Base-by-base conservation (phyloP, 2,797 vertebrate species). In the Sebastes hopkinsi region DNA sequence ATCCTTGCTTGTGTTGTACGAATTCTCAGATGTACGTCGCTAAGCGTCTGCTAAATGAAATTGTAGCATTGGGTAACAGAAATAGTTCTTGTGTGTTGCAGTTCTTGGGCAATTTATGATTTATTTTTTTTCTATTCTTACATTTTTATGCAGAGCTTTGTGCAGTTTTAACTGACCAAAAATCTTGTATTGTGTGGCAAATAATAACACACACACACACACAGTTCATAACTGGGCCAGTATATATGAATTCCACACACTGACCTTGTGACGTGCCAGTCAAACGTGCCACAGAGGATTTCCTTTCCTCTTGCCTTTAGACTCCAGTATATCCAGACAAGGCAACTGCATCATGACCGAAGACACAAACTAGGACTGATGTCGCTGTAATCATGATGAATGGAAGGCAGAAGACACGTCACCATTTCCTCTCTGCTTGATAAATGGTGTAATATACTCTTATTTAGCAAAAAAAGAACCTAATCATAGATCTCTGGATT, bases 401-500 rank as follows among this genome's bases (percentile, higher is more conserved):
- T 96, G 95, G 87, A 92, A 94, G 89, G 89, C 83, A 85, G 89
- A 82, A 85, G 91, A 91, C 87, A 82, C 82, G 90, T 94, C 95
- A 94, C 89, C 88, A 83, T 88, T 92, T 94, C 91, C 92, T 89
- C 93, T 87, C 79, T 30, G 81, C 80, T 90, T 95, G 95, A 96
- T 95, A 92, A 95, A 95, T 95, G 94, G 93, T 94, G 91, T 95
- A 95, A 95, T 95, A 95, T 94, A 93, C 93, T 93, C 86, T 94
- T 95, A 94, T 95, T 95, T 95, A 95, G 91, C 89, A 90, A 92
- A 91, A 90, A 89, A 83, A 76, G 66, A 83, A 88, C 76, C 86
- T 89, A 92, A 95, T 95, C 92, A 94, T 94, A 94, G 93, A 91
- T 93, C 91, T 91, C 85, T 92, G 92, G 90, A 89, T 89, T 88